Evolutionary conservation across 2,797 vertebrate species (phyloP).

Genomic region (Typhlichthys eigenmanni): DNA sequence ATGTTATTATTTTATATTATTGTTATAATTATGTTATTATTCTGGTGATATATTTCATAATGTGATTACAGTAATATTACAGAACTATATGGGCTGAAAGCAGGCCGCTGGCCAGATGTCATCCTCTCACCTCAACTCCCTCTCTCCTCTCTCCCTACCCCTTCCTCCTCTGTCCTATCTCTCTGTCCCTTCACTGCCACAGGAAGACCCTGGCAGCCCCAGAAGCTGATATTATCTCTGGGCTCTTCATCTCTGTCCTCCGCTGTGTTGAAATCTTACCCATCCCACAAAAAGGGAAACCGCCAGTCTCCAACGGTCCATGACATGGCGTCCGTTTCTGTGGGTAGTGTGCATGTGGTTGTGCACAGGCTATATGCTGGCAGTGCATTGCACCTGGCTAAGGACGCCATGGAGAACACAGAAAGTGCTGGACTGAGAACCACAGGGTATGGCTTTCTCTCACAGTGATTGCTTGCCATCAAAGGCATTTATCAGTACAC

Average conservation of each 20-base stretch:
- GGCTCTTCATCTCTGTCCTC: conserved; percentile 72
- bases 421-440: not conserved
- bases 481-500: not conserved
- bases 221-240: conserved; percentile 76
- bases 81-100: no score
- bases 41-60: no score
- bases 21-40: no score
- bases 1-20: no score
- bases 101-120: conserved; percentile 27
- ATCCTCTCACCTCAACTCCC: conserved; percentile 22
- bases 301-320: conserved; percentile 73
- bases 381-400: conserved; percentile 24
- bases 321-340: conserved; percentile 69
- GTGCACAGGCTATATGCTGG: conserved; percentile 49
- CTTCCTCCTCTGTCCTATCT: conserved; percentile 52
- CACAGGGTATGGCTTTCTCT: conserved; percentile 6
- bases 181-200: conserved; percentile 70
- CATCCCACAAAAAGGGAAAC: conserved; percentile 77
- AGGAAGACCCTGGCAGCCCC: conserved; percentile 77
- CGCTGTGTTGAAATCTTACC: conserved; percentile 78
- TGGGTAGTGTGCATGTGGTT: conserved; percentile 59
- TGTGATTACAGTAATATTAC: no score
- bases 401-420: conserved; percentile 23
- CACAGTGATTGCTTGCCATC: not conserved
- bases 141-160: conserved; percentile 13